Percentiles rank a stretch among this genome's conserved stretches.
Evolutionary conservation across 2,888 invertebrate species (phyloP).

Genomic region (Hyles lineata): DNA sequence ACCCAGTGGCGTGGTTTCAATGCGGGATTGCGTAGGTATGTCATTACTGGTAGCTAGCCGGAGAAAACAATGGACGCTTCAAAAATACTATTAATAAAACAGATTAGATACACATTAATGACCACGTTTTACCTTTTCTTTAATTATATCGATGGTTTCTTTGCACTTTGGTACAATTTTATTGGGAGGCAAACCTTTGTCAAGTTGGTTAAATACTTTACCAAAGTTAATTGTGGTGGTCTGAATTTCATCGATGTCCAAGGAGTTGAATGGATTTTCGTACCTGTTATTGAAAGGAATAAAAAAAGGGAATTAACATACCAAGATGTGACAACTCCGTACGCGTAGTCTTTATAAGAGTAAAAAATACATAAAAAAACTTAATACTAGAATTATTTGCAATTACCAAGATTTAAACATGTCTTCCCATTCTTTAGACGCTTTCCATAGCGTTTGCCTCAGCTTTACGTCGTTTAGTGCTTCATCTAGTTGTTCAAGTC

Average conservation of each 20-base stretch:
- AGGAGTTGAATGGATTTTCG: conserved; percentile 83
- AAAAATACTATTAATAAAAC: neutral
- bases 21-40: conserved; percentile 91
- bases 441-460: conserved; percentile 92
- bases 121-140: conserved; percentile 86
- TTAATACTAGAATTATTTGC: too few relatives aligned
- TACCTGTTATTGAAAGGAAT: conserved; percentile 56
- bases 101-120: neutral
- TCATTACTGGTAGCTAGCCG: conserved; percentile 88
- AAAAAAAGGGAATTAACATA: too few relatives aligned
- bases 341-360: too few relatives aligned
- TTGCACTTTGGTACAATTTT: conserved; percentile 91
- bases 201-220: conserved; percentile 89
- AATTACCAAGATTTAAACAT: conserved; percentile 87
- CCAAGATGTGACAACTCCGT: too few relatives aligned
- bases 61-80: neutral
- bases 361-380: too few relatives aligned
- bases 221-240: conserved; percentile 87
- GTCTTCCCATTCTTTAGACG: conserved; percentile 90
- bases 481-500: conserved; percentile 92
- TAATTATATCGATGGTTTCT: conserved; percentile 90
- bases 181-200: conserved; percentile 93
- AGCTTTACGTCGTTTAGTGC: conserved; percentile 92
- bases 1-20: conserved; percentile 93
- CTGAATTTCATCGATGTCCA: conserved; percentile 91